phyloP scores from a whole-genome alignment of 23 tunicate species.

The Trididemnum clinides region DNA sequence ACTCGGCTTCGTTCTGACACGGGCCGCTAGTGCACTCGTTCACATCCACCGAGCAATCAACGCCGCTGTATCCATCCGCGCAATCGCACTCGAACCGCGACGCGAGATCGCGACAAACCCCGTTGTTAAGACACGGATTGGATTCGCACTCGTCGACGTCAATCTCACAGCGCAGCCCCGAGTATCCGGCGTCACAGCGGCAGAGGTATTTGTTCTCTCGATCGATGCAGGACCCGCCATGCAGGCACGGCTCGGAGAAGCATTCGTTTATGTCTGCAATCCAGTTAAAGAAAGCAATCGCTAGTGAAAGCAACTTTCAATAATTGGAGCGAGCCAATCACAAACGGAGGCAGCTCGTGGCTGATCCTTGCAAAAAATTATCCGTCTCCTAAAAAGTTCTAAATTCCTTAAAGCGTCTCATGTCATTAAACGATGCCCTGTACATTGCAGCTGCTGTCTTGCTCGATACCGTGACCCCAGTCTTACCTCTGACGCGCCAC shows the following conservation, averaged over 20 bases:
- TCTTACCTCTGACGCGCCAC: too few relatives aligned
- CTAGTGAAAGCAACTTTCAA: too few relatives aligned
- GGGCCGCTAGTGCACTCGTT: conserved; percentile 71
- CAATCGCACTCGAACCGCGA: conserved; percentile 75
- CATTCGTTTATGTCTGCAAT: conserved; percentile 40
- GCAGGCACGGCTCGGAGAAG: conserved; percentile 69
- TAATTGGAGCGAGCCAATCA: too few relatives aligned
- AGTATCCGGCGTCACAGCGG: conserved; percentile 60
- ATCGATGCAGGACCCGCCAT: conserved; percentile 83
- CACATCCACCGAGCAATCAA: conserved; percentile 50
- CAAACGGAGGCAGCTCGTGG: too few relatives aligned
- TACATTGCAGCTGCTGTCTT: too few relatives aligned
- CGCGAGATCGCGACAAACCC: conserved; percentile 57
- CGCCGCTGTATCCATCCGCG: conserved; percentile 66
- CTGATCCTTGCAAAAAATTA: too few relatives aligned
- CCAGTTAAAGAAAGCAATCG: too few relatives aligned
- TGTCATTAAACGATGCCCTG: too few relatives aligned
- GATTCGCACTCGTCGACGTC: conserved; percentile 78
- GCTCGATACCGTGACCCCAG: too few relatives aligned
- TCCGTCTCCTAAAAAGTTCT: too few relatives aligned
- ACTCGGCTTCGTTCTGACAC: conserved; percentile 81
- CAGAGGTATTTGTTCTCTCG: conserved; percentile 64
- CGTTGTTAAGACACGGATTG: conserved; percentile 77
- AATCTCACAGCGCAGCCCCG: conserved; percentile 56
- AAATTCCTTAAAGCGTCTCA: too few relatives aligned